Base-by-base conservation (phyloP, 1,140 invertebrate species). In the Steinernema feltiae region DNA sequence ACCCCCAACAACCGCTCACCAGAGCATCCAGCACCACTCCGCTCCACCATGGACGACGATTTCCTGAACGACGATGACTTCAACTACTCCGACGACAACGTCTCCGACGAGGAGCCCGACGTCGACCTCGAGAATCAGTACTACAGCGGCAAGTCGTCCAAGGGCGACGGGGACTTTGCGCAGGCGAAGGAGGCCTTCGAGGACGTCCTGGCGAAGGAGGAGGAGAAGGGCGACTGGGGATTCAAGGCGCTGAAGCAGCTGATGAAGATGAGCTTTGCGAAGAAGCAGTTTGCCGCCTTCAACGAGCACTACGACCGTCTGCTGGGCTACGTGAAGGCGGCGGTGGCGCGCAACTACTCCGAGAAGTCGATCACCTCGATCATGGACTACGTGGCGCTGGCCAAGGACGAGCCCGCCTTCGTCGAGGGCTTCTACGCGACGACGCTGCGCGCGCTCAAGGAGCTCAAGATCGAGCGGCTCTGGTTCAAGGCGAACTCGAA, bases 401-500 rank as follows among this genome's bases (percentile, higher is more conserved):
- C 80, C 17, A 85, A 86, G n/a, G 82, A 98, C 12, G 53, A 15
- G 93, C 98, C 98, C 94, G 94, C 96, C 87, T 88, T 99, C 21
- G 87, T 99, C 30, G 97, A 99, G 90, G 93, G 98, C 87, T 99
- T 99, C 87, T 99, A 99, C 89, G 95, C 99, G 89, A 99, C 96
- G 29, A 99, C 96, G 1, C 88, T 99, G 85, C 95, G 99, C 88
- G 95, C 96, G 32, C 89, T 99, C 71, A 97, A 96, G 88, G 94
- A 98, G 90, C 94, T 95, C 0, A 98, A 98, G 88, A 99, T 99
- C 89, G 97, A 99, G 88, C 90, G 97, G 81, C 88, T 99, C 41
- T 99, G 97, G 97, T 99, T 99, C 87, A 99, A 99, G 89, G 99
- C 97, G 3, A 99, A 99, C 86, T 98, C 95, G 0, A 99, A 99